Percentiles rank a stretch among this genome's conserved stretches.
Evolutionary conservation across 2,888 invertebrate species (phyloP).

Genomic region (Drosophila dives): DNA sequence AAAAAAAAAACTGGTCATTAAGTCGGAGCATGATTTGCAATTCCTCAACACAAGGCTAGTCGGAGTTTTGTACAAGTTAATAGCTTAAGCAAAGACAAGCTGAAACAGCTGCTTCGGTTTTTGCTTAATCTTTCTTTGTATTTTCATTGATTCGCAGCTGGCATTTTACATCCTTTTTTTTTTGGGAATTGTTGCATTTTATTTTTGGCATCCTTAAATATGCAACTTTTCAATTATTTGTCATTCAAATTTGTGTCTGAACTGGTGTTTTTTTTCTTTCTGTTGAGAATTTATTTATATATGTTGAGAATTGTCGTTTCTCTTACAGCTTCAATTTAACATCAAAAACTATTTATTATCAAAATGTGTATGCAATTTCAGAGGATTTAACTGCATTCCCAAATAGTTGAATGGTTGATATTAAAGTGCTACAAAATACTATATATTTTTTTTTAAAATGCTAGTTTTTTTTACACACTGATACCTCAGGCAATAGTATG

Average conservation of each 20-base stretch:
- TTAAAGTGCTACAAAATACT: too few species aligned
- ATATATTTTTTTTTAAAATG: background rate
- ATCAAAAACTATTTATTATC: background rate
- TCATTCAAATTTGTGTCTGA: slow-evolving; percentile 1
- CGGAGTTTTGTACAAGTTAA: background rate
- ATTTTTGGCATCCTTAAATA: slow-evolving; percentile 23
- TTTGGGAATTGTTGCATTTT: slow-evolving; percentile 1
- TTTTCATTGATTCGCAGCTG: slow-evolving; percentile 5
- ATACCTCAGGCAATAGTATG: background rate
- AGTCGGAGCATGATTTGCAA: background rate
- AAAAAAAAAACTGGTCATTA: slow-evolving; percentile 11
- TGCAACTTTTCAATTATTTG: slow-evolving; percentile 24
- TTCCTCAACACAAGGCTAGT: background rate
- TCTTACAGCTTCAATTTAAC: slow-evolving; percentile 2
- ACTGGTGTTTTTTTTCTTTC: background rate
- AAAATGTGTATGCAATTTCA: background rate
- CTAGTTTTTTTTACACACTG: background rate
- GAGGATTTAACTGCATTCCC: background rate
- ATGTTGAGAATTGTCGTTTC: background rate
- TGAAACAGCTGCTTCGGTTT: background rate
- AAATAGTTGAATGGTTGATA: too few species aligned
- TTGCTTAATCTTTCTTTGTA: background rate
- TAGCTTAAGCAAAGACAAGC: background rate
- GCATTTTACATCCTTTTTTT: slow-evolving; percentile 3
- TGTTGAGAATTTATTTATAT: slow-evolving; percentile 8